Percentiles rank a stretch among this genome's conserved stretches.
Evolutionary conservation across 2,113 vertebrate species (phyloP).

Genomic region (Pterocles burchelli): DNA sequence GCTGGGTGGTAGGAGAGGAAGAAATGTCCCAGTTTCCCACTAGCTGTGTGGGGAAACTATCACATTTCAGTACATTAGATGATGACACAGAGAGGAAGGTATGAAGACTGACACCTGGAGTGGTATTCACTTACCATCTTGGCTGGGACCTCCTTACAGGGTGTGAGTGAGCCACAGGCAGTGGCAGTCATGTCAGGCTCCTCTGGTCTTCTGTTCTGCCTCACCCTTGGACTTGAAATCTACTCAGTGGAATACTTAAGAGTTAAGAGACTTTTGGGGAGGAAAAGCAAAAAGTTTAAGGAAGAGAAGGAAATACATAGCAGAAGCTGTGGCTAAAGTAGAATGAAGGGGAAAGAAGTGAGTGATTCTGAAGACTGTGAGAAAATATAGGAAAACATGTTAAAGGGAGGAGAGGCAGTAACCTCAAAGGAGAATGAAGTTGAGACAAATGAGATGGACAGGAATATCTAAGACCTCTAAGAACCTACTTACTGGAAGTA

Average conservation of each 20-base stretch:
- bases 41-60: neutral
- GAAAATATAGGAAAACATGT: neutral
- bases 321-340: neutral
- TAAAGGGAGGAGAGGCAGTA: neutral
- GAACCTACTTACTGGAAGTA: neutral
- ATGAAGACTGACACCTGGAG: neutral
- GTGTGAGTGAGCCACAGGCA: neutral
- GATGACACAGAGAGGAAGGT: neutral
- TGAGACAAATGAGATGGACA: neutral
- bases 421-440: neutral
- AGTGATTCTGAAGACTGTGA: neutral
- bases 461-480: neutral
- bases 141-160: neutral
- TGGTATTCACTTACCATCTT: neutral
- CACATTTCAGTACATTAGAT: neutral
- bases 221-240: neutral
- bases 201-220: neutral
- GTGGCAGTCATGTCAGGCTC: accelerated
- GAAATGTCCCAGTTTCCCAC: neutral
- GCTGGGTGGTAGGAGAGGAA: neutral
- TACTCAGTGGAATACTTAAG: neutral
- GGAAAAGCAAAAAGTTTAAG: neutral
- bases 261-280: neutral
- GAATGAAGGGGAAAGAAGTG: neutral
- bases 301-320: neutral